phyloP scores from a whole-genome alignment of 2,888 invertebrate genomes.

The Thalpophila matura region DNA sequence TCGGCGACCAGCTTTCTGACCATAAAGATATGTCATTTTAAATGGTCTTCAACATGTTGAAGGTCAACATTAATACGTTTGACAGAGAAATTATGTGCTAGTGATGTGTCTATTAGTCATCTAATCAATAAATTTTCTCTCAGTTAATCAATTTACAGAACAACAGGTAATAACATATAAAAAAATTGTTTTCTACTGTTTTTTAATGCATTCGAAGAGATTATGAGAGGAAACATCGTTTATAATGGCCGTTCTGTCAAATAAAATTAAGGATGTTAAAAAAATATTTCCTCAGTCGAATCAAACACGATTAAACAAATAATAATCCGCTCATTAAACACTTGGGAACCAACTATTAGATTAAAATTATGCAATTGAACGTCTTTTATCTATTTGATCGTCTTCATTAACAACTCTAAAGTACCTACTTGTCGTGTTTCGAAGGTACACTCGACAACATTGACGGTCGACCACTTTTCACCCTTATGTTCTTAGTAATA shows the following conservation, averaged over 20 bases:
- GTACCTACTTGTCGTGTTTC: constrained; percentile 19
- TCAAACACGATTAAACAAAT: constrained; percentile 11
- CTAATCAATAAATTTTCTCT: constrained; percentile 28
- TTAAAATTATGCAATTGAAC: constrained; percentile 38
- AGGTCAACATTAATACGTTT: constrained; percentile 69
- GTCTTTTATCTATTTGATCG: constrained; percentile 41
- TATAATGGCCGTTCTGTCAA: not conserved
- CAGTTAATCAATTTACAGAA: constrained; percentile 16
- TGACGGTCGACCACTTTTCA: no score
- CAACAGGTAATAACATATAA: constrained; percentile 6
- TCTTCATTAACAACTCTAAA: constrained; percentile 27
- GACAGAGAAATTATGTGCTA: constrained; percentile 61
- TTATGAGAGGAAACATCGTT: not conserved
- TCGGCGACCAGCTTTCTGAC: constrained; percentile 50
- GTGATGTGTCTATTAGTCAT: constrained; percentile 35
- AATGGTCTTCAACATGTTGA: constrained; percentile 66
- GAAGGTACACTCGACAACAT: no score
- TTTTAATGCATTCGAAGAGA: constrained; percentile 5
- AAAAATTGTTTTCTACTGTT: constrained; percentile 10
- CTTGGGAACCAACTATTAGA: constrained; percentile 11
- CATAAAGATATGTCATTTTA: constrained; percentile 64
- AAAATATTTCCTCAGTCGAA: constrained; percentile 2
- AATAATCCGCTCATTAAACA: constrained; percentile 14
- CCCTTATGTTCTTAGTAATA: no score
- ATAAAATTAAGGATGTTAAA: constrained; percentile 9